Evolutionary conservation across 2,888 invertebrate genomes (phyloP).

Genomic region (Coenonympha arcania): DNA sequence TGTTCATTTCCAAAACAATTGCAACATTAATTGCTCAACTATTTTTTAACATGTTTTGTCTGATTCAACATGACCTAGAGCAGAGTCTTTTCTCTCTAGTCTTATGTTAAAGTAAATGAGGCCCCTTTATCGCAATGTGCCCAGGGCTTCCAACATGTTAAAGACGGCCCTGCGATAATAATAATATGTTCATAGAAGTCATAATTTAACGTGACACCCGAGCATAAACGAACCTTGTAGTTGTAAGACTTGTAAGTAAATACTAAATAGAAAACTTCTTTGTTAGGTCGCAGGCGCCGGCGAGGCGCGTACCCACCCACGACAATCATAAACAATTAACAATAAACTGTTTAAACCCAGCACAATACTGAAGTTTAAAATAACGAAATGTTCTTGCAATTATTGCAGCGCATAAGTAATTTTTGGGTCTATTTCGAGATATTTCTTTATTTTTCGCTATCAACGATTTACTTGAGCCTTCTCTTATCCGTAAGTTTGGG

Average conservation of each 20-base stretch:
- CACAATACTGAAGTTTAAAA: conserved; percentile 3
- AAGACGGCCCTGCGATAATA: too few species aligned
- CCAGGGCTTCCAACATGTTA: too few species aligned
- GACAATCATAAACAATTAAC: conserved; percentile 32
- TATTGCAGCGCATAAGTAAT: background rate
- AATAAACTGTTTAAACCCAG: conserved; percentile 27
- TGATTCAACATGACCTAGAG: too few species aligned
- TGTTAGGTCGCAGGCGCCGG: conserved; percentile 39
- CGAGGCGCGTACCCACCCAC: conserved; percentile 34
- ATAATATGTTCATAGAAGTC: conserved; percentile 13
- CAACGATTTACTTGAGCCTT: background rate
- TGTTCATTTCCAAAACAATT: too few species aligned
- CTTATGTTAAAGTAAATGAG: too few species aligned
- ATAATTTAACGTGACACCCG: conserved; percentile 27
- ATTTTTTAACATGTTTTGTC: too few species aligned
- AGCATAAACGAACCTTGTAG: conserved; percentile 33
- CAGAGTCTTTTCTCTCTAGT: too few species aligned
- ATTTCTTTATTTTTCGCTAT: background rate
- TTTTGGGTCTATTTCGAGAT: background rate
- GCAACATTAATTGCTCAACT: too few species aligned
- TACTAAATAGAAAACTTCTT: conserved; percentile 33
- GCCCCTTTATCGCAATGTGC: too few species aligned
- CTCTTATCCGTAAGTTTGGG: background rate
- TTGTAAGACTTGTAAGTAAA: too few species aligned
- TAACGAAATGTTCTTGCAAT: conserved; percentile 1